Evolutionary conservation across 2,888 invertebrate species (phyloP).

Genomic region (Prosapia bicincta): DNA sequence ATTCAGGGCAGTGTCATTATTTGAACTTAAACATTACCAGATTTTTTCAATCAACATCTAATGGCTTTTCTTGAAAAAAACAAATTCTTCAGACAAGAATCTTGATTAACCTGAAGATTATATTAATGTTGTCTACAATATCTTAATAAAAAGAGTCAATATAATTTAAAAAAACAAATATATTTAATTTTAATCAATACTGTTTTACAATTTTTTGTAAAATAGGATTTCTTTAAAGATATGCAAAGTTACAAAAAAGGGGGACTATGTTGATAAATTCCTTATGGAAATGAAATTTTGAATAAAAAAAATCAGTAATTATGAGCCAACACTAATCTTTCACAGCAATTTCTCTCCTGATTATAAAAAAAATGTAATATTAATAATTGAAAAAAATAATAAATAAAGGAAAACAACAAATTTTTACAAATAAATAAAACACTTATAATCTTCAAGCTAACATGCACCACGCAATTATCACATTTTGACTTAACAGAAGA

Average conservation of each 20-base stretch:
- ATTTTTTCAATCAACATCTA: background rate
- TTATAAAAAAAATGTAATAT: constrained; percentile 10
- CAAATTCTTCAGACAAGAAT: background rate
- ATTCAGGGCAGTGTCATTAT: constrained; percentile 12
- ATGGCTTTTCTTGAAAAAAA: background rate
- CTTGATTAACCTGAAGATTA: constrained; percentile 28
- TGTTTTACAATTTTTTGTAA: background rate
- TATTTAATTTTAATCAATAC: background rate
- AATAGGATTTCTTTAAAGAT: too few species aligned
- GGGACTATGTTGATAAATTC: background rate
- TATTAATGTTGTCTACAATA: background rate
- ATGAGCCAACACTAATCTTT: constrained; percentile 1
- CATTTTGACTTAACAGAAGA: constrained; percentile 22
- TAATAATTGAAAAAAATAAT: constrained; percentile 17
- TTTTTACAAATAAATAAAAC: constrained; percentile 2
- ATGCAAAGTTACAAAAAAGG: too few species aligned
- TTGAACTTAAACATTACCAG: background rate
- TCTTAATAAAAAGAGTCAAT: background rate
- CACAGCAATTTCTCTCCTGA: constrained; percentile 14
- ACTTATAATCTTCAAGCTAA: constrained; percentile 28
- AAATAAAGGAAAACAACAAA: constrained; percentile 15
- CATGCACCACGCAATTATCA: constrained; percentile 28
- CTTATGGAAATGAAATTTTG: background rate
- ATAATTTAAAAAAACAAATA: background rate
- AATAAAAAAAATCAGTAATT: too few species aligned